A percentile compares a stretch with the other conserved stretches of the same genome.
Evolutionary conservation across 1,140 invertebrate genomes (phyloP).

Genomic region (Phortica variegata): DNA sequence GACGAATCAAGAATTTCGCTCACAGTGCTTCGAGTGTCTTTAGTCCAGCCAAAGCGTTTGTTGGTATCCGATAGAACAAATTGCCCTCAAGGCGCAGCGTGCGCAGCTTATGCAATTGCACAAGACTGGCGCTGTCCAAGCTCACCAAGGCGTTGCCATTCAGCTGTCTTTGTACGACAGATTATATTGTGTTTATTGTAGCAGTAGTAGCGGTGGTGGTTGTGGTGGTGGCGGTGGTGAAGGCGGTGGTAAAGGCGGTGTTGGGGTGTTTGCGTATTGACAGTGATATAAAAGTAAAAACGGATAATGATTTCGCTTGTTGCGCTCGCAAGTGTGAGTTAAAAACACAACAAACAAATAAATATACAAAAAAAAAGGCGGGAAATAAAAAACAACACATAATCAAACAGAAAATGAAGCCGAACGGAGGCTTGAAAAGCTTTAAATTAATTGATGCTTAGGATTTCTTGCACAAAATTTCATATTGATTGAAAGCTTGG

Average conservation of each 20-base stretch:
- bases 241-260: slow-evolving; percentile 2
- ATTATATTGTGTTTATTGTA: no score
- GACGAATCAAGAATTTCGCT: slow-evolving; percentile 59
- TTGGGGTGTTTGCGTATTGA: slow-evolving; percentile 4
- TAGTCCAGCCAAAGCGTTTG: slow-evolving; percentile 63
- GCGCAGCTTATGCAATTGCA: slow-evolving; percentile 61
- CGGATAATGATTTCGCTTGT: background rate
- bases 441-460: no score
- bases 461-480: no score
- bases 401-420: background rate
- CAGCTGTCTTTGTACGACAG: slow-evolving; percentile 62
- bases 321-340: background rate
- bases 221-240: slow-evolving; percentile 2
- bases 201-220: background rate
- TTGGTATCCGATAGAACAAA: slow-evolving; percentile 64
- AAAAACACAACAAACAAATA: slow-evolving; percentile 8
- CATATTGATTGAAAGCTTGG: no score
- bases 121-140: slow-evolving; percentile 62
- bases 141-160: slow-evolving; percentile 67
- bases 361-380: slow-evolving; percentile 23
- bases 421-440: no score
- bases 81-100: slow-evolving; percentile 70
- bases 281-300: no score
- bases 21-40: slow-evolving; percentile 67
- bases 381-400: no score